Percentiles rank a stretch among this genome's conserved stretches.
phyloP scores from a whole-genome alignment of 1,140 invertebrate species.

The Calephelis nemesis region DNA sequence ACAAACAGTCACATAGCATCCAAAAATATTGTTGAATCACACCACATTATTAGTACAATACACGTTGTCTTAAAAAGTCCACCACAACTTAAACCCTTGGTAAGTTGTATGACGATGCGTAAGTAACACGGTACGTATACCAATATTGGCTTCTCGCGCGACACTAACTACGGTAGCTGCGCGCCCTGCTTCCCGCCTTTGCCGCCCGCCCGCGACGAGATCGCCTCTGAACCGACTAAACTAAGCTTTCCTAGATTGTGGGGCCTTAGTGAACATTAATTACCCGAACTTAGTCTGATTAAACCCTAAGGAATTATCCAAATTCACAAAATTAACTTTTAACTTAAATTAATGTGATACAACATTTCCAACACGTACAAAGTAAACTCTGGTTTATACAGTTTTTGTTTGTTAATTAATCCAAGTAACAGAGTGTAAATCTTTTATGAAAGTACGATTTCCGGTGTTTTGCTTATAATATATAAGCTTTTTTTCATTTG shows the following conservation, averaged over 20 bases:
- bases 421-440: too few species aligned
- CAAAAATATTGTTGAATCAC: not conserved
- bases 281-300: slow-evolving; percentile 77
- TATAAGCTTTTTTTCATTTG: too few species aligned
- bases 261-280: slow-evolving; percentile 77
- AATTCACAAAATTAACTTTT: slow-evolving; percentile 79
- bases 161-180: slow-evolving; percentile 45
- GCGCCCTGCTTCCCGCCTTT: slow-evolving; percentile 35
- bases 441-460: too few species aligned
- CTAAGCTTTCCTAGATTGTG: slow-evolving; percentile 74
- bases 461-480: too few species aligned
- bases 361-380: slow-evolving; percentile 29
- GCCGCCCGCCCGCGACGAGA: slow-evolving; percentile 36
- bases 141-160: slow-evolving; percentile 44
- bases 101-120: slow-evolving; percentile 35
- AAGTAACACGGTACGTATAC: slow-evolving; percentile 34
- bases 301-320: slow-evolving; percentile 77
- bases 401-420: too few species aligned
- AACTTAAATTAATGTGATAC: slow-evolving; percentile 73
- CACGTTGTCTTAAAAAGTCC: not conserved
- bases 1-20: not conserved
- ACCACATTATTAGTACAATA: not conserved
- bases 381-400: not conserved
- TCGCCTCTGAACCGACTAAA: slow-evolving; percentile 59
- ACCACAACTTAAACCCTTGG: not conserved